These are phyloP conservation scores for Sebastes diploproa DNA, from an alignment of 2,797 vertebrate species.

Conservation along the genomic window DNA sequence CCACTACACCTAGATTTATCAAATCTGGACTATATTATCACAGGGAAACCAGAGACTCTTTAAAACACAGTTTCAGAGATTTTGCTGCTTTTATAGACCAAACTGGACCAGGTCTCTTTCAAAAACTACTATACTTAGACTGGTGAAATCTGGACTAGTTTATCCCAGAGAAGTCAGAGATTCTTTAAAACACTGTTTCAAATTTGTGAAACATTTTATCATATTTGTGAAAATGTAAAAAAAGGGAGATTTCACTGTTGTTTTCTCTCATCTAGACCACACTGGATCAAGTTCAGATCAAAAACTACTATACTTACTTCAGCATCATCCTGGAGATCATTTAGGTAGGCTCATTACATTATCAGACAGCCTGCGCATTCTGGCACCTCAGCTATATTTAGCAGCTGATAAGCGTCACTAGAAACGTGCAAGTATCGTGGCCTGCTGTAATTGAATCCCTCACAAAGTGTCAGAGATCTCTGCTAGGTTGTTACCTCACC, in stretches of 20 bases:
- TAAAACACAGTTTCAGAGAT: too few species aligned
- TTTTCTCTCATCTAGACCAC: too few species aligned
- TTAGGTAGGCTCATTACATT: background rate
- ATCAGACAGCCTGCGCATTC: background rate
- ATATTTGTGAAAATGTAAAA: background rate
- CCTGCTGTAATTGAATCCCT: slow-evolving; percentile 43
- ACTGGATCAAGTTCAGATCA: background rate
- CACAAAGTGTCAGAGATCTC: slow-evolving; percentile 29
- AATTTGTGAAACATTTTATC: background rate
- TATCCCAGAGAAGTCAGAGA: background rate
- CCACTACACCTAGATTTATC: too few species aligned
- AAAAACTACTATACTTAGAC: background rate
- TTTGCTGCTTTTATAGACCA: too few species aligned
- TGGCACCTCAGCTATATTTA: background rate
- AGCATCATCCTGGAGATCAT: background rate
- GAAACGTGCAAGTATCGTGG: background rate
- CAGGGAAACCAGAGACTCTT: too few species aligned
- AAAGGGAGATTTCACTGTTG: background rate
- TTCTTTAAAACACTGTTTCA: background rate
- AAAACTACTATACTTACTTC: too few species aligned
- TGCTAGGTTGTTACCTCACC: slow-evolving; percentile 11
- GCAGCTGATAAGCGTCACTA: background rate
- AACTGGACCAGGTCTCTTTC: background rate
- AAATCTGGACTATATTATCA: too few species aligned
- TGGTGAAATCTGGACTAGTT: background rate